Evolutionary conservation across 2,113 vertebrate genomes (phyloP), one percentile per base, ranked within the genome.

Genomic region (Erythrocercus mccallii): DNA sequence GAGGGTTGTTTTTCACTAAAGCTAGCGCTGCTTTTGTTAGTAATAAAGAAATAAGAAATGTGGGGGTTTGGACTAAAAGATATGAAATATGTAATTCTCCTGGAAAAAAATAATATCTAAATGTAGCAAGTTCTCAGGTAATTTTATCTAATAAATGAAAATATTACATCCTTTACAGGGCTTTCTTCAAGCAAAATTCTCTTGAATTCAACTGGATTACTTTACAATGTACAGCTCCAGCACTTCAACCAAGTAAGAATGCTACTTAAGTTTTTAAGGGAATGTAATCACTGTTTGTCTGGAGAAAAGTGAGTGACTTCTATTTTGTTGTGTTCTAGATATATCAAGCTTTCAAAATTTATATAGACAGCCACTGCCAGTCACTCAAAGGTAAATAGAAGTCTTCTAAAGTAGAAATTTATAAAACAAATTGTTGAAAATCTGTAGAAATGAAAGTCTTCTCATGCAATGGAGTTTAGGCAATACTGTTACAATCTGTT

Each of bases 291-390:
- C 37, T 72, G 22, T 71, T 66, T 72, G 24, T 69, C 51, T 35
- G 30, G 58, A 76, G 61, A 92, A 87, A 80, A 33, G 15, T 89
- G 51, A 90, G 12, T 92, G 5, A 62, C 30, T 31, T 88, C 9
- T 57, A 8, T 33, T 48, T 69, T 50, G 51, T 33, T 73, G 44
- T 88, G 53, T 85, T 96, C 81, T 94, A 99, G 99, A 98, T 99
- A 91, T 99, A 99, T 92, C 99, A 99, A 97, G 99, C 99, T 82
- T 99, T 99, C 97, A 98, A 98, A 96, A 98, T 99, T 88, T 97
- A 94, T 31, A 88, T 99, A 85, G 95, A 97, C 47, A 99, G 99
- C 95, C 98, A 98, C 71, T 99, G 99, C 90, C 98, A 98, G 72
- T 95, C 93, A 60, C 81, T 88, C 40, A 98, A 98, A 99, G 99